A percentile compares a stretch with the other conserved stretches of the same genome.
phyloP scores from a whole-genome alignment of 2,113 vertebrate genomes.

The Heptranchias perlo region DNA sequence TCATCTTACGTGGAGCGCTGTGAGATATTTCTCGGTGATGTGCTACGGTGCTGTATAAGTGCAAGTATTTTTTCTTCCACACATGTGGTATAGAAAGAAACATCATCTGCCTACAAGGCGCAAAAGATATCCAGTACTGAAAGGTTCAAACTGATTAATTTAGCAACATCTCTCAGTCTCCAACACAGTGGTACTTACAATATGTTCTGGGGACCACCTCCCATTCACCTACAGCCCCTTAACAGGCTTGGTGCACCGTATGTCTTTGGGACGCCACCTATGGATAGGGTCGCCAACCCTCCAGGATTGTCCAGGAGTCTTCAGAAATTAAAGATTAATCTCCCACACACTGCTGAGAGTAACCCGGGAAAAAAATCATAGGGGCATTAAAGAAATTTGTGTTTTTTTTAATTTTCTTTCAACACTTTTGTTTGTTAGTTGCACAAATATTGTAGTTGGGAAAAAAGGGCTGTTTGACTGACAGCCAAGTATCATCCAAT shows the following conservation, averaged over 20 bases:
- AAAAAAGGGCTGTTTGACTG: background rate
- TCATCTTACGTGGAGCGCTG: background rate
- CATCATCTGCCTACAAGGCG: background rate
- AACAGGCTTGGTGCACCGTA: too few species aligned
- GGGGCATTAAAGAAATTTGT: background rate
- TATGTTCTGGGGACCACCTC: background rate
- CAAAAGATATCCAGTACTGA: background rate
- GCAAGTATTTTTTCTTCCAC: background rate
- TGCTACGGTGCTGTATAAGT: background rate
- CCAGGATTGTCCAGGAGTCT: background rate
- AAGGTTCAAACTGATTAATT: background rate
- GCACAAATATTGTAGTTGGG: background rate
- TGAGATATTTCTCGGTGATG: background rate
- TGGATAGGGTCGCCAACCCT: background rate
- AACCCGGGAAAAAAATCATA: background rate
- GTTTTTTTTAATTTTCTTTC: background rate
- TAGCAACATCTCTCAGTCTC: background rate
- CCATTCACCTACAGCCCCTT: background rate
- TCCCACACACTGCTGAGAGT: background rate
- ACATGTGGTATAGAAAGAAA: background rate
- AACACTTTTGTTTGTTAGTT: background rate
- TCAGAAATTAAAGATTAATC: background rate
- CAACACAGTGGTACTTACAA: background rate
- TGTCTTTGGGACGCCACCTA: background rate
- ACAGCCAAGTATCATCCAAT: background rate